Evolutionary conservation across 2,113 vertebrate genomes (phyloP).

Genomic region (Epinephelus moara): DNA sequence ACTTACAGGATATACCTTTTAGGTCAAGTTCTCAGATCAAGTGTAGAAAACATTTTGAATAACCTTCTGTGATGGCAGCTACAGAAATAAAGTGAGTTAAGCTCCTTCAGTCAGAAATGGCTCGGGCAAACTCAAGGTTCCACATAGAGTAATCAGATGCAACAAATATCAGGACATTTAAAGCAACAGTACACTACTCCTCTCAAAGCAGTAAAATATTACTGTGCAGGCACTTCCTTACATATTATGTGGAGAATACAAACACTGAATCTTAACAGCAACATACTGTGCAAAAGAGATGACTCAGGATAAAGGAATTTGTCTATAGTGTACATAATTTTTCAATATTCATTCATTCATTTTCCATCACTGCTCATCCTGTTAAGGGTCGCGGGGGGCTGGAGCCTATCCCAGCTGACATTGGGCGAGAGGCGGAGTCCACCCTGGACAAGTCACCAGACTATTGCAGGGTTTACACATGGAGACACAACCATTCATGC

Average conservation of each 20-base stretch:
- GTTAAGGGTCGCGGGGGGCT: too few species aligned
- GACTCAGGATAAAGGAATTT: neutral
- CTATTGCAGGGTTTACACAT: too few species aligned
- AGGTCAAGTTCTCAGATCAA: constrained; percentile 3
- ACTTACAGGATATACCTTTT: neutral
- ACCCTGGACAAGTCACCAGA: too few species aligned
- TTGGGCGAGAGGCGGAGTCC: too few species aligned
- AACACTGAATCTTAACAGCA: neutral
- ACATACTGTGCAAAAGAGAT: neutral
- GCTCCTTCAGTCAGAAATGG: neutral
- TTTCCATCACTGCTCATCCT: too few species aligned
- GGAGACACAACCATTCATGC: too few species aligned
- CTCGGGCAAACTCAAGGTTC: neutral
- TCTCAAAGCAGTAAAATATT: too few species aligned
- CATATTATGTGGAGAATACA: neutral
- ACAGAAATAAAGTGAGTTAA: neutral
- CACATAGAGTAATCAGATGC: neutral
- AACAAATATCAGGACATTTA: neutral
- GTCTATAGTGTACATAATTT: neutral
- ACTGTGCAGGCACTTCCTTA: neutral
- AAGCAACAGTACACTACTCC: neutral
- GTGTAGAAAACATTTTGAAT: neutral
- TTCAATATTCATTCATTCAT: neutral
- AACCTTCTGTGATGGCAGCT: constrained; percentile 4
- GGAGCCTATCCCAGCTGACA: too few species aligned